Evolutionary conservation across 2,888 invertebrate species (phyloP), one percentile per base, ranked within the genome.

Genomic region (Ligdia adustata): DNA sequence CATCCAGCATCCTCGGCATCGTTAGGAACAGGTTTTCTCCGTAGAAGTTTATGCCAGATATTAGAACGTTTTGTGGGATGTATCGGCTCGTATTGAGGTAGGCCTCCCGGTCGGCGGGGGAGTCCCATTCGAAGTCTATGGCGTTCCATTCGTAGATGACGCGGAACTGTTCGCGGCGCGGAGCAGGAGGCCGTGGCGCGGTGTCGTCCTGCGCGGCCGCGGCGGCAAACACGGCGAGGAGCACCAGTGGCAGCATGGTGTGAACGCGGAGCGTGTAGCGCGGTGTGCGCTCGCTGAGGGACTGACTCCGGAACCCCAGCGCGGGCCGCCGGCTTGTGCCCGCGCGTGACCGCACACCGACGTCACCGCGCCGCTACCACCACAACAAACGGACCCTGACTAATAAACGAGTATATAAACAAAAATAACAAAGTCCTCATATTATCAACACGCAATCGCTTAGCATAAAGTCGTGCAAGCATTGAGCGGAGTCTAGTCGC

Each of bases 141-240:
- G 91, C 91, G 69, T 92, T 92, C 95, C 95, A 95, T 82, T 95
- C 94, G 79, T 94, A 93, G 48, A 93, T 91, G 18, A 94, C 94
- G 48, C 92, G 90, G 76, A 95, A 94, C 69, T 92, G 92, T 69
- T 90, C 89, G 46, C 87, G 84, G 44, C 81, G 77, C 3, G 81
- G 77, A 4, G 71, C 53, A 22, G 82, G 78, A 9, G 75, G 65
- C 39, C 73, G 78, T 63, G 78, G 70, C 14, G 73, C 63, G 40
- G 66, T 64, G 11, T 82, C 80, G 71, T 80, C 79, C 57, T 83
- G 82, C 60, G 86, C 86, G 72, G 82, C 78, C 71, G 82, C 86
- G 72, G 73, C 69, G 62, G 82, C 85, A 68, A 81, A 70, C 58
- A 72, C 66, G 64, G 75, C 72, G 57, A 79, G 56, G 42, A 86